phyloP scores from a whole-genome alignment of 1,140 invertebrate genomes.

The Brachionus calyciflorus region DNA sequence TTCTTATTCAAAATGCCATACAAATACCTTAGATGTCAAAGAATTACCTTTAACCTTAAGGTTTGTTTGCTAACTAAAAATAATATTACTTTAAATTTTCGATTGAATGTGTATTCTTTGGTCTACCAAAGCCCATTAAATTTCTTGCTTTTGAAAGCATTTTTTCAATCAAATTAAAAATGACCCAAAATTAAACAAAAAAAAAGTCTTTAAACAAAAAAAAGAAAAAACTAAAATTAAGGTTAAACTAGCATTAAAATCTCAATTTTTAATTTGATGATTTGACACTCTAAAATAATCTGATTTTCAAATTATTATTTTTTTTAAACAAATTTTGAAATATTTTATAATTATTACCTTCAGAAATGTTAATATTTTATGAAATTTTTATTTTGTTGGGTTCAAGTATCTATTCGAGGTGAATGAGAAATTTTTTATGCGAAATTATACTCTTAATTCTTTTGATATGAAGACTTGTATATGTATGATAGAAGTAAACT shows the following conservation, averaged over 20 bases:
- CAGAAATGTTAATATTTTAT: too few relatives aligned
- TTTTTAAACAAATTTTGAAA: too few relatives aligned
- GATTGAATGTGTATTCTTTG: constrained; percentile 90
- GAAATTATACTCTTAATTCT: too few relatives aligned
- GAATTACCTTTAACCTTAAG: neutral
- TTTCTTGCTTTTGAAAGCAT: constrained; percentile 43
- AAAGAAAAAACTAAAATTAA: too few relatives aligned
- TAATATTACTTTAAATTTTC: constrained; percentile 82
- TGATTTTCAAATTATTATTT: too few relatives aligned
- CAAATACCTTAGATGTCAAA: too few relatives aligned
- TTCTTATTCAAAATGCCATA: constrained; percentile 80
- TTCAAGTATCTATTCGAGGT: neutral
- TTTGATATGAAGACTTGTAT: neutral
- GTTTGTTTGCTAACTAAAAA: neutral
- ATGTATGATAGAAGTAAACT: constrained; percentile 19
- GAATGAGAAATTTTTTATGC: too few relatives aligned
- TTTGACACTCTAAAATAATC: too few relatives aligned
- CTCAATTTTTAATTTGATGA: too few relatives aligned
- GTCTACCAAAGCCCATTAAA: constrained; percentile 63
- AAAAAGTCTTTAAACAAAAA: neutral
- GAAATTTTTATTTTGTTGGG: too few relatives aligned
- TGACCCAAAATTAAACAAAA: neutral
- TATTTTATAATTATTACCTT: too few relatives aligned
- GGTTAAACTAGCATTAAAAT: too few relatives aligned
- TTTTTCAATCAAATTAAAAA: neutral